Base-by-base conservation (phyloP, 1,140 invertebrate genomes). In the Heliconius congener region DNA sequence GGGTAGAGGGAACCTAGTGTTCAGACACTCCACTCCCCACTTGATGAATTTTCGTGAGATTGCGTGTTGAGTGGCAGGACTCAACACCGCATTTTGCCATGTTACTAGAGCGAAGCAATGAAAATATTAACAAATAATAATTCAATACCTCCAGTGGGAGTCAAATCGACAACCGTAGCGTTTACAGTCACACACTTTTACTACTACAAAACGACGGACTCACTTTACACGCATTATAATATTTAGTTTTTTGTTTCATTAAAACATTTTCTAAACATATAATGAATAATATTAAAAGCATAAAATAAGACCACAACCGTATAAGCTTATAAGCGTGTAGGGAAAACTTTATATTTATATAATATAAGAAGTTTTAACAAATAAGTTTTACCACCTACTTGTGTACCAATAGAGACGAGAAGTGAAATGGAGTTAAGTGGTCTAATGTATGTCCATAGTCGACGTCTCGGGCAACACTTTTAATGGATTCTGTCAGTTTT, bases 401-500 rank as follows among this genome's bases (percentile, higher is more conserved):
- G 23, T 66, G 6, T 30, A 66, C 60, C 60, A 66, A 30, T 30
- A 66, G 9, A 66, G 60, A 66, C 27, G 71, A 72, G 34, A 77
- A 72, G 76, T 77, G 71, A 77, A 77, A 77, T 72, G 71, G 76
- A 77, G 76, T 52, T 77, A 77, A 77, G 76, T 77, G 76, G 76
- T 73, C 76, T 77, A 77, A 77, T 77, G 76, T 77, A 72, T 77
- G 76, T 91, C 90, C 88, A 89, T 81, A 88, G 66, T 84, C 57
- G 85, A 82, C 87, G 76, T 82, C 83, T 84, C 77, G 80, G 74
- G 88, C 89, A 92, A 92, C 91, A 91, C 90, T 91, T 92, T 92
- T 92, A 92, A 92, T 92, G 90, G 90, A 92, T 91, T 89, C 88
- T 91, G 87, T 87, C 89, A 91, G 90, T 92, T 91, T 91, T 92